These are phyloP conservation scores for Leucophenga maculata DNA, from an alignment of 2,888 invertebrate species.

Conservation along the genomic window DNA sequence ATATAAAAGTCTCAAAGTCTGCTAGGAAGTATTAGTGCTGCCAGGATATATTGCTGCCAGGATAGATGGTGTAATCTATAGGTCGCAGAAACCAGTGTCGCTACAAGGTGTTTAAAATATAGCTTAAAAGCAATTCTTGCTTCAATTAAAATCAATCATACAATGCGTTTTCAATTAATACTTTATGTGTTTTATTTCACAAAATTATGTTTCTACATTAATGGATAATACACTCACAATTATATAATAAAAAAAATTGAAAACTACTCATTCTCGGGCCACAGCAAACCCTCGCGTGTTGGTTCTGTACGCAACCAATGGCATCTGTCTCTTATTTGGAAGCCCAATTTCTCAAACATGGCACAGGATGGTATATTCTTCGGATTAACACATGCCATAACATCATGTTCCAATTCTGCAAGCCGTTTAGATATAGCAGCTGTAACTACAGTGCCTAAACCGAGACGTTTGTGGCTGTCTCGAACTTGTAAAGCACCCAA, in stretches of 20 bases:
- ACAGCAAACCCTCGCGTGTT: conserved; percentile 23
- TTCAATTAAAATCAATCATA: too few species aligned
- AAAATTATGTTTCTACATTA: neutral
- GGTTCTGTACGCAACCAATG: conserved; percentile 54
- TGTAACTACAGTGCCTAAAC: conserved; percentile 54
- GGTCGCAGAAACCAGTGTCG: too few species aligned
- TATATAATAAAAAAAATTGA: too few species aligned
- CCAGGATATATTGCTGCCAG: too few species aligned
- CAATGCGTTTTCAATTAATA: neutral
- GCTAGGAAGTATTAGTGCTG: too few species aligned
- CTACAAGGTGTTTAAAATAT: too few species aligned
- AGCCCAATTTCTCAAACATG: conserved; percentile 59
- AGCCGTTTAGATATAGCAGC: conserved; percentile 52
- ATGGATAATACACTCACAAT: too few species aligned
- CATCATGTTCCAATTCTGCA: conserved; percentile 56
- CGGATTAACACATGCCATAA: conserved; percentile 56
- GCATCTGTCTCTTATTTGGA: conserved; percentile 50
- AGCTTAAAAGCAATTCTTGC: too few species aligned
- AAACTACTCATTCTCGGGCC: conserved; percentile 14
- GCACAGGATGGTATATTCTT: conserved; percentile 52
- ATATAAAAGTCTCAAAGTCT: too few species aligned
- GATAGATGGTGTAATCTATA: too few species aligned
- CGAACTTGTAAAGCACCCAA: conserved; percentile 62
- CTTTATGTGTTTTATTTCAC: neutral
- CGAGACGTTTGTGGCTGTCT: conserved; percentile 53